Conservation (phyloP, 2,888 invertebrate genomes). For the Archips xylosteana region DNA sequence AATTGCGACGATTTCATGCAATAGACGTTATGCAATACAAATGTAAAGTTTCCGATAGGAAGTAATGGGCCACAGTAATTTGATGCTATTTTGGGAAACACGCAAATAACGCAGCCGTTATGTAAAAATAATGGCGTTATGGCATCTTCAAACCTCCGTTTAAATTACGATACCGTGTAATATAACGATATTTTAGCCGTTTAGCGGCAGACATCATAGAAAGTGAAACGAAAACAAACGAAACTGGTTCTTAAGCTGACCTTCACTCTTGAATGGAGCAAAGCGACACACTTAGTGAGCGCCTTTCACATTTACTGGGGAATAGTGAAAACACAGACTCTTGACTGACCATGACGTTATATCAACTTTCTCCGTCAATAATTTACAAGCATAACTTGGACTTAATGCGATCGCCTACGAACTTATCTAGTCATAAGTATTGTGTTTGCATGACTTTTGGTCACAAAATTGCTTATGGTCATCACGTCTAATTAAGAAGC, state of each 20-base stretch:
- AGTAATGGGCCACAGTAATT: conserved; percentile 22
- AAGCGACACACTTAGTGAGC: conserved; percentile 43
- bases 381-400: conserved; percentile 10
- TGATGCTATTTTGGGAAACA: conserved; percentile 25
- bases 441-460: neutral
- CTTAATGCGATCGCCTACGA: conserved; percentile 4
- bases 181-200: neutral
- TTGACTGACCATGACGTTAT: conserved; percentile 12
- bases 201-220: conserved; percentile 52
- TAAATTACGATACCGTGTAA: conserved; percentile 19
- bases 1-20: neutral
- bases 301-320: conserved; percentile 42
- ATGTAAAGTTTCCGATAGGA: conserved; percentile 16
- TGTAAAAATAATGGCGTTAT: conserved; percentile 20
- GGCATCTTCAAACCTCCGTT: conserved; percentile 17
- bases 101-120: conserved; percentile 13
- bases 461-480: conserved; percentile 1
- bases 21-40: conserved; percentile 9
- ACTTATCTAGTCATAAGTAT: neutral
- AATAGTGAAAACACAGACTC: conserved; percentile 42
- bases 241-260: conserved; percentile 64
- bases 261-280: conserved; percentile 64
- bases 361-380: conserved; percentile 35
- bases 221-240: conserved; percentile 68
- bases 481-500: conserved; percentile 7